Base-by-base conservation (phyloP, 2,888 invertebrate genomes). In the Ectemnius continuus region DNA sequence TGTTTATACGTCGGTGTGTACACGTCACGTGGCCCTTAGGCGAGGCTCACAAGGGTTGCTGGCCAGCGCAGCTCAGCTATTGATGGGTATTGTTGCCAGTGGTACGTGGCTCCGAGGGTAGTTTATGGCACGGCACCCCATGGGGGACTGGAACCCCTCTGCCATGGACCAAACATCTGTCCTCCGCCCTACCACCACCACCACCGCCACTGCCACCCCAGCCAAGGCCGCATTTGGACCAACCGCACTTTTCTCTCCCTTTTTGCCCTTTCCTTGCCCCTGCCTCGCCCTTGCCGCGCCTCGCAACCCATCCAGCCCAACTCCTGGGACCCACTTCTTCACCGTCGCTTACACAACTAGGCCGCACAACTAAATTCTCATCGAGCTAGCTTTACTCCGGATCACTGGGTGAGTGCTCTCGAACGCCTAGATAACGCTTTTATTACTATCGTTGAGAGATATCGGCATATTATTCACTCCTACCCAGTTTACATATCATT, bases 121-220 rank as follows among this genome's bases (percentile, higher is more conserved):
- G 88, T 88, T 88, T 85, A 84, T 87, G 79, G 79, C 84, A 73
- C 86, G 89, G 79, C 84, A 89, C 89, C 89, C 89, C 85, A 88
- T 86, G 84, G 88, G 88, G 89, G 84, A 90, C 88, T 89, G 78
- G 75, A 83, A 83, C 85, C 86, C 88, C 85, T 83, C 84, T 83
- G 63, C 70, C 80, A 84, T 89, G 88, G 88, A 89, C 88, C 90
- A 90, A 89, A 90, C 90, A 90, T 90, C 90, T 90, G 90, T 85
- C 85, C 79, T 68, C 78, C 70, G 78, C 81, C 84, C 86, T 72
- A 70, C 76, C 45, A 61, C 66, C 70, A 36, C 69, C 77, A n/a
- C n/a, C n/a, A n/a, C n/a, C n/a, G 73, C 46, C 60, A 16, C 52
- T 52, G 5, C 11, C 26, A 52, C 64, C 36, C 61, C 63, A 67